A percentile compares a stretch with the other conserved stretches of the same genome.
phyloP scores from a whole-genome alignment of 2,888 invertebrate species.

The Napeogenes sylphis region DNA sequence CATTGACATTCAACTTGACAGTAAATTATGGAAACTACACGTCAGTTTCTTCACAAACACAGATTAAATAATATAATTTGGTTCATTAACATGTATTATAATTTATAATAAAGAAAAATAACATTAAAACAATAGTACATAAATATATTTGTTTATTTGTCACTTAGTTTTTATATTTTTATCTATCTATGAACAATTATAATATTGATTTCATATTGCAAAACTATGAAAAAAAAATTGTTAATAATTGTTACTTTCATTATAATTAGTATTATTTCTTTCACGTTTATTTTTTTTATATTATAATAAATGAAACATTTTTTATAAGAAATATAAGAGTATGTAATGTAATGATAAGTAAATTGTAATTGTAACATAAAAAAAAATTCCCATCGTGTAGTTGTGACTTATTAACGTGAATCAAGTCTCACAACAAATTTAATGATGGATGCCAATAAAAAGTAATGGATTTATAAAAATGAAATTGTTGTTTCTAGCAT shows the following conservation, averaged over 20 bases:
- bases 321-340: neutral
- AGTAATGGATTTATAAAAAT: constrained; percentile 43
- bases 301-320: neutral
- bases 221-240: too few relatives aligned
- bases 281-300: neutral
- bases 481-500: constrained; percentile 39
- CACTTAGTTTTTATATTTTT: too few relatives aligned
- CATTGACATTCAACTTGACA: constrained; percentile 13
- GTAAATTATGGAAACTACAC: constrained; percentile 10
- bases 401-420: constrained; percentile 1
- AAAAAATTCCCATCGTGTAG: constrained; percentile 7
- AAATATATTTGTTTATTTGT: too few relatives aligned
- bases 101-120: too few relatives aligned
- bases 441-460: constrained; percentile 39
- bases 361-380: too few relatives aligned
- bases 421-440: constrained; percentile 20
- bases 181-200: too few relatives aligned
- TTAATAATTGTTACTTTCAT: neutral
- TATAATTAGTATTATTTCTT: neutral
- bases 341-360: neutral
- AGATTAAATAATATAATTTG: neutral
- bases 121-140: too few relatives aligned
- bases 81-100: neutral
- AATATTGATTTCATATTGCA: too few relatives aligned
- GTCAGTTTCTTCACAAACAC: neutral